Base-by-base conservation (phyloP, 2,888 invertebrate species). In the Timema cristinae region DNA sequence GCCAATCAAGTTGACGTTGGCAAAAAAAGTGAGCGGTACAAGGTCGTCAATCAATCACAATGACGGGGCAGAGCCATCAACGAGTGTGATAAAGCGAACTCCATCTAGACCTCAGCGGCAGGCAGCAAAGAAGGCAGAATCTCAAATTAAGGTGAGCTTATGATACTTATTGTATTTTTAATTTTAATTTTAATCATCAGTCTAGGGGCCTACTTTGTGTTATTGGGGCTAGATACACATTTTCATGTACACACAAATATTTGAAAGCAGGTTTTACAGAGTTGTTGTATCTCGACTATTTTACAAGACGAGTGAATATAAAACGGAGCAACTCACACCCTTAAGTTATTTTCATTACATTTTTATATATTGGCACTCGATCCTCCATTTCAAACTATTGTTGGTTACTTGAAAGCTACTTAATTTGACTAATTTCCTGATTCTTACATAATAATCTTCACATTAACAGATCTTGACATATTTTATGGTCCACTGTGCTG, bases 111-210 rank as follows among this genome's bases (percentile, higher is more conserved):
- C 78, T 11, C 76, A 77, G 69, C 70, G 77, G 32, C 75, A 73
- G 71, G 77, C 77, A 51, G 77, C 78, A 10, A 77, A 76, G 73
- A 77, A 75, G 72, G 78, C 77, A 11, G 77, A 77, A 72, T 74
- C 75, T 66, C 77, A 78, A 75, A 78, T 78, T 47, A 77, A 77
- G 77, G 78, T 78, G 73, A 67, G 67, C 5, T 7, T 1, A 10
- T 11, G 5, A 61, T 16, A 16, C 6, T 61, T 61, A 4, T 11
- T 15, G 32, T 8, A 8, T 59, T 59, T 11, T 9, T 8, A 13
- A 9, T 32, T 32, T 32, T 32, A 32, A 32, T 32, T 32, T 32
- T 1, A 2, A 32, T 1, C 32, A 32, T 32, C 32, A 32, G 32
- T 32, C 1, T 32, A 32, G 32, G 32, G 32, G 32, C 32, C 4